phyloP scores from a whole-genome alignment of 1,140 invertebrate species.

The Eciton burchellii region DNA sequence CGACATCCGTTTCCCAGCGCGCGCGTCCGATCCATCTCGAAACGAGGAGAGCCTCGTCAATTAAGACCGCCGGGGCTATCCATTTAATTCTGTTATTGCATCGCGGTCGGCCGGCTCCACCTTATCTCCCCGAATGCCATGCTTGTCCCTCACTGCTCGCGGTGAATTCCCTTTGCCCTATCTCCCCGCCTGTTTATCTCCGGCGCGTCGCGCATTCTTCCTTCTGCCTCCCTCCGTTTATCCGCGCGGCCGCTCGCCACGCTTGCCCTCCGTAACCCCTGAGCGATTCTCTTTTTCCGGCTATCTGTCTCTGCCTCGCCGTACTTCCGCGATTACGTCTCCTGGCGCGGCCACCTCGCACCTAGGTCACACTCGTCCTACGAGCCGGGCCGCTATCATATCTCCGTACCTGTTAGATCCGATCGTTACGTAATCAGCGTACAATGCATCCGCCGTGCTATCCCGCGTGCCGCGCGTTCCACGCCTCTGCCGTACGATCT shows the following conservation, averaged over 20 bases:
- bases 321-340: constrained; percentile 44
- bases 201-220: constrained; percentile 38
- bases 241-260: constrained; percentile 40
- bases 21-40: not conserved
- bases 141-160: constrained; percentile 19
- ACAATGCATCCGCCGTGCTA: not conserved
- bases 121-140: constrained; percentile 45
- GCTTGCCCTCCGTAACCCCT: constrained; percentile 51
- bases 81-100: constrained; percentile 56
- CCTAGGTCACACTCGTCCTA: constrained; percentile 1
- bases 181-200: constrained; percentile 52
- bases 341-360: not conserved
- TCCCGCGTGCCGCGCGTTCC: not conserved
- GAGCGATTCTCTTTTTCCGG: constrained; percentile 56
- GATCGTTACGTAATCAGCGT: constrained; percentile 43
- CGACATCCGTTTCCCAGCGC: not conserved
- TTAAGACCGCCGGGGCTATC: constrained; percentile 30
- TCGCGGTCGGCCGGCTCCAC: constrained; percentile 27
- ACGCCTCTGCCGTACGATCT: constrained; percentile 2
- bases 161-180: constrained; percentile 45
- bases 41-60: constrained; percentile 15
- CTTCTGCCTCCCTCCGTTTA: constrained; percentile 24
- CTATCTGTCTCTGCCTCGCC: constrained; percentile 49
- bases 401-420: constrained; percentile 17
- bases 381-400: constrained; percentile 14